Evolutionary conservation across 2,113 vertebrate species (phyloP), one percentile per base, ranked within the genome.

Genomic region (Sigmodon hispidus): DNA sequence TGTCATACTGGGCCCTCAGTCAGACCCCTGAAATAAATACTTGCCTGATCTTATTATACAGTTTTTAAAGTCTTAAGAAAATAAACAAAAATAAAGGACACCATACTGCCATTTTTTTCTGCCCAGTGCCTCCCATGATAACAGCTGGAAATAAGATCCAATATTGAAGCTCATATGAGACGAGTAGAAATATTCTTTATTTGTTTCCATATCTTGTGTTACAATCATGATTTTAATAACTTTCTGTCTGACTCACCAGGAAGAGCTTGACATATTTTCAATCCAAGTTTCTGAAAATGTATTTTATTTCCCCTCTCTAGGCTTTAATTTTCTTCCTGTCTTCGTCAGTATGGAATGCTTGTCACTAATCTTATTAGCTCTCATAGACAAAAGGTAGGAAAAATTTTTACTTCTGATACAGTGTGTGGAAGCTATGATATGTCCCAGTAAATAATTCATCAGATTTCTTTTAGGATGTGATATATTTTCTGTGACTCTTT

Each of bases 301-400:
- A 81, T 96, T 97, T 98, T 97, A 88, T 90, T 81, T 96, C 90
- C 81, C 45, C 52, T 67, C 57, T 96, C 84, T 90, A 85, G 87
- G 77, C 93, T 61, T 84, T 94, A 69, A 94, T 97, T 97, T 90
- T 98, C 97, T 97, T 90, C 52, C 45, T 97, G n/a, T 89, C n/a
- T 90, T 84, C 95, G 34, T 76, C 72, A 96, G 3, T 81, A 90
- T 94, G 81, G 81, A 95, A 97, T 95, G 8, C 73, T 90, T 96
- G 94, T 92, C 88, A 92, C 93, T 45, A 95, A 94, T 95, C 63
- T 96, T 97, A 95, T 89, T 87, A 96, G 59, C 15, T 94, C 67
- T 92, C 90, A 50, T 48, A 97, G 61, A 81, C 26, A 96, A 97
- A 98, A 95, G 36, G 19, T 67, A 52, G n/a, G 97, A 72, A 22